Conservation (phyloP, 1,140 invertebrate genomes). For the Apis florea region DNA sequence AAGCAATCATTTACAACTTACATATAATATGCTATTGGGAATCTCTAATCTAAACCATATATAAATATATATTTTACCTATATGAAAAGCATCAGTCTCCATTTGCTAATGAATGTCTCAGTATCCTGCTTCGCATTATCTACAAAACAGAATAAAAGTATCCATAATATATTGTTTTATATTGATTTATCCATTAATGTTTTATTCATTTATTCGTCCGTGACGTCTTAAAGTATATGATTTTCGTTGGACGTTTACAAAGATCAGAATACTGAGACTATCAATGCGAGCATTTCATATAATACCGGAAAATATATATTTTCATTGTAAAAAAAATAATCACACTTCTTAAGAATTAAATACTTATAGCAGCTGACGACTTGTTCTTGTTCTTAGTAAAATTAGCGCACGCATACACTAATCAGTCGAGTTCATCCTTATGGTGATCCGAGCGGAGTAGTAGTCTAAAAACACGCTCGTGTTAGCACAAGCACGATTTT, state of each 20-base stretch:
- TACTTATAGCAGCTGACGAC: constrained; percentile 77
- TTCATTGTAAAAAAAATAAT: constrained; percentile 79
- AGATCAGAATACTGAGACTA: constrained; percentile 61
- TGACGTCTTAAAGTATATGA: not conserved
- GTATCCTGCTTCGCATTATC: constrained; percentile 51
- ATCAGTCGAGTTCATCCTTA: constrained; percentile 73
- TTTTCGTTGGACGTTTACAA: not conserved
- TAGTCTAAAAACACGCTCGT: constrained; percentile 40
- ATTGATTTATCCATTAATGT: not conserved
- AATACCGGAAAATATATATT: constrained; percentile 80
- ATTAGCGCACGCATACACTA: constrained; percentile 73
- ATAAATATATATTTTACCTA: constrained; percentile 81
- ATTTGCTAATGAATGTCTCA: constrained; percentile 68
- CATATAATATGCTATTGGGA: constrained; percentile 71
- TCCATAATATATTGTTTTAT: not conserved
- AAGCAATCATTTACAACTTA: constrained; percentile 65
- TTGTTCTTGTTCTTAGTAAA: constrained; percentile 71
- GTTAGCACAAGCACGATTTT: constrained; percentile 63
- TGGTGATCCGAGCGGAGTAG: constrained; percentile 59
- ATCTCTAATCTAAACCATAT: constrained; percentile 77
- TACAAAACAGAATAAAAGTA: constrained; percentile 41
- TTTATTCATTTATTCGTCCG: not conserved
- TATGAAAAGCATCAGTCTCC: constrained; percentile 81
- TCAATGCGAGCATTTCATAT: constrained; percentile 78
- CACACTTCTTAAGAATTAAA: constrained; percentile 79